phyloP scores from a whole-genome alignment of 2,888 invertebrate species.

The Drosophila meridionalis region DNA sequence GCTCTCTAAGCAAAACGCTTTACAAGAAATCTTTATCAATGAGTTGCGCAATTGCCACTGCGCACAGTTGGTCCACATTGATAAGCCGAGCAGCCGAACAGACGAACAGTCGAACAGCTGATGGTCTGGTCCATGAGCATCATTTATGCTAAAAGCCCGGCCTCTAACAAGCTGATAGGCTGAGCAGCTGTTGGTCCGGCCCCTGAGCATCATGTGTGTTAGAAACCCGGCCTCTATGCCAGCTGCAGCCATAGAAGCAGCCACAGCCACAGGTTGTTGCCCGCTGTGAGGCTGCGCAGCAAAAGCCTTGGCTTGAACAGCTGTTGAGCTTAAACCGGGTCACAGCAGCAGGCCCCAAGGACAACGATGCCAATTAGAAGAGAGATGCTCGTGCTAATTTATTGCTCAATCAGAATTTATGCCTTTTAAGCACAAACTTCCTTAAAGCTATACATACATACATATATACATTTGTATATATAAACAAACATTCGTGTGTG shows the following conservation, averaged over 20 bases:
- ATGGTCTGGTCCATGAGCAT: conserved; percentile 4
- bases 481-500: conserved; percentile 7
- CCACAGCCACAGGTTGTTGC: conserved; percentile 51
- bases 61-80: conserved; percentile 45
- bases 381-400: conserved; percentile 9
- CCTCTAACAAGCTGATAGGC: not conserved
- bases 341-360: conserved; percentile 61
- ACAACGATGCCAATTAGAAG: conserved; percentile 36
- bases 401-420: conserved; percentile 20
- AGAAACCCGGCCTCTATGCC: not conserved
- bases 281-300: conserved; percentile 70
- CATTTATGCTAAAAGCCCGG: conserved; percentile 19
- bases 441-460: not conserved
- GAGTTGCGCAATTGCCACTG: conserved; percentile 48
- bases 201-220: not conserved
- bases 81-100: conserved; percentile 29
- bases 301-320: conserved; percentile 44
- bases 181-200: conserved; percentile 8
- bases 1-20: not conserved
- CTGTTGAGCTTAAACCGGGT: conserved; percentile 58
- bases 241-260: not conserved
- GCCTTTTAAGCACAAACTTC: conserved; percentile 24
- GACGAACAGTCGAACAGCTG: not conserved
- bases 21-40: conserved; percentile 36
- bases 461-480: conserved; percentile 6